Evolutionary conservation across 2,113 vertebrate genomes (phyloP).

Genomic region (Hoplias malabaricus): DNA sequence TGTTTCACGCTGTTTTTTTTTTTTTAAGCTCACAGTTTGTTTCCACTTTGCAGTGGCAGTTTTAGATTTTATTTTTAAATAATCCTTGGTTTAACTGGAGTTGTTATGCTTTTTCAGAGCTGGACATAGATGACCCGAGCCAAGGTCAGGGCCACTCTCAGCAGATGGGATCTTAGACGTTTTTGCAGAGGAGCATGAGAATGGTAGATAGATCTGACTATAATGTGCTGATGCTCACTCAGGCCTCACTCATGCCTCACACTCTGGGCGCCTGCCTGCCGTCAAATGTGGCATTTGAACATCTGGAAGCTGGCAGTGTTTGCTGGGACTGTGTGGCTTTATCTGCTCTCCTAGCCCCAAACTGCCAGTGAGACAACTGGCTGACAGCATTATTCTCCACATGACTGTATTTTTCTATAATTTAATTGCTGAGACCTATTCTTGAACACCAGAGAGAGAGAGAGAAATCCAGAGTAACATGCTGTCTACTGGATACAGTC

Average conservation of each 20-base stretch:
- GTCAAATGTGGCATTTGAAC: constrained; percentile 13
- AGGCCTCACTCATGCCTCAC: not conserved
- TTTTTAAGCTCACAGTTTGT: not conserved
- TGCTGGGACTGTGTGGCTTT: not conserved
- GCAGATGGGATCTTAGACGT: not conserved
- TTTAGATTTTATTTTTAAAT: not conserved
- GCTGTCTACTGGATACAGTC: too few species aligned
- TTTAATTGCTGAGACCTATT: not conserved
- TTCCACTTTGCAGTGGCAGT: not conserved
- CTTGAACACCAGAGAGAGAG: not conserved
- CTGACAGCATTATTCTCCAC: not conserved
- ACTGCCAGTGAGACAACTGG: constrained; percentile 14
- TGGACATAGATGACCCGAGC: not conserved
- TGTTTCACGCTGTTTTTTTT: not conserved
- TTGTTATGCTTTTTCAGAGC: not conserved
- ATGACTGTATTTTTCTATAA: constrained; percentile 6
- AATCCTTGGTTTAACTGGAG: not conserved
- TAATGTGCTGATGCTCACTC: not conserved
- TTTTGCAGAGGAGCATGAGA: not conserved
- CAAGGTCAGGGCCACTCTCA: not conserved
- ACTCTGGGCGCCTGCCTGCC: not conserved
- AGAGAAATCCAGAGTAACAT: too few species aligned
- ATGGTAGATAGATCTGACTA: not conserved
- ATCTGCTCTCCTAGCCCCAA: not conserved
- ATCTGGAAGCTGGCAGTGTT: constrained; percentile 7